Conservation (phyloP, 2,113 vertebrate species). For the Sminthopsis crassicaudata region DNA sequence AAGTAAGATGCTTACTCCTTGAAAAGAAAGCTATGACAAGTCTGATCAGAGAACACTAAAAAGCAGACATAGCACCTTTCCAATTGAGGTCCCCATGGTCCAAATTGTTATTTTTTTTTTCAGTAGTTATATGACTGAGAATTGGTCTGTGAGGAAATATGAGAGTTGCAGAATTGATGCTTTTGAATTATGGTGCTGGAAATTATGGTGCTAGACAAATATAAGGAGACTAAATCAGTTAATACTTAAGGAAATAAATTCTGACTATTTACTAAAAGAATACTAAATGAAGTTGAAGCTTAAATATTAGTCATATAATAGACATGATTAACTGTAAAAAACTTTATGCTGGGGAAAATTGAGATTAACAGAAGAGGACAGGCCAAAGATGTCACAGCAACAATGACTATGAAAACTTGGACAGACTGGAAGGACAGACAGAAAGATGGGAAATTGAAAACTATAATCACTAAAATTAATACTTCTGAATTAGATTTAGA, state of each 20-base stretch:
- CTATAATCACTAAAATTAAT: background rate
- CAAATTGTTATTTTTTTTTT: background rate
- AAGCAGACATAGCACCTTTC: background rate
- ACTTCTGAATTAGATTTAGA: background rate
- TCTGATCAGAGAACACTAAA: background rate
- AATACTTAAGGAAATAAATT: background rate
- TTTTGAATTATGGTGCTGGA: background rate
- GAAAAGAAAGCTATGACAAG: background rate
- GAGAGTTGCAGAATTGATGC: background rate
- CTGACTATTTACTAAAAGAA: background rate
- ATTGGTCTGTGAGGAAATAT: background rate
- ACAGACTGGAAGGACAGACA: background rate
- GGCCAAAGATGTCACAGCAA: background rate
- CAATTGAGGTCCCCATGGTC: background rate
- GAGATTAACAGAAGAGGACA: too few relatives aligned
- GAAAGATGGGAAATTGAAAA: background rate
- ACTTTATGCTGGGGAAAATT: background rate
- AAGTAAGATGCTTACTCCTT: background rate
- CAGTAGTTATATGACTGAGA: background rate
- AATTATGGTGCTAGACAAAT: background rate
- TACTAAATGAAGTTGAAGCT: background rate
- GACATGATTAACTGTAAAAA: background rate
- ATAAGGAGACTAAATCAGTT: background rate
- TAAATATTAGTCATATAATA: background rate
- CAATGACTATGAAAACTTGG: background rate